phyloP scores from a whole-genome alignment of 1,140 invertebrate species.

The Stegodyphus mimosarum region DNA sequence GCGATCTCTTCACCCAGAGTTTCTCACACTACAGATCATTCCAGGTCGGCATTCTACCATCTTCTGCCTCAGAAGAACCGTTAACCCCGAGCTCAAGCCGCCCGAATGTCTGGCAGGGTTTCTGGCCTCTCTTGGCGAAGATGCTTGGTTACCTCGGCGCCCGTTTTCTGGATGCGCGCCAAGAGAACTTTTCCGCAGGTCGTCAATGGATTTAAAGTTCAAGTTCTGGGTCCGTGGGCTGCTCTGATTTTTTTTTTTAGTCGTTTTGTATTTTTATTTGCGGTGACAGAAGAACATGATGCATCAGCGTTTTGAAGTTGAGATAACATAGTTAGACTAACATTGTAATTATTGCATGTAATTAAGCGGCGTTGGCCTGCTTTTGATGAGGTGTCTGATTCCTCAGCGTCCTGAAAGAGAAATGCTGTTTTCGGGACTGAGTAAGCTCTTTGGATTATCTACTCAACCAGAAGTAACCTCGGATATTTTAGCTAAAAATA shows the following conservation, averaged over 20 bases:
- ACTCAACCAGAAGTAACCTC: too few relatives aligned
- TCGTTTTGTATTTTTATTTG: slow-evolving; percentile 10
- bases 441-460: too few relatives aligned
- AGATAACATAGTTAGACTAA: slow-evolving; percentile 47
- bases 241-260: slow-evolving; percentile 3
- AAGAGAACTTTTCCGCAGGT: not conserved
- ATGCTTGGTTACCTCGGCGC: slow-evolving; percentile 13
- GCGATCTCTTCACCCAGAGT: not conserved
- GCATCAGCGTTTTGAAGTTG: slow-evolving; percentile 4
- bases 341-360: slow-evolving; percentile 41
- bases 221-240: not conserved
- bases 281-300: slow-evolving; percentile 10
- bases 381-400: too few relatives aligned
- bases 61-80: slow-evolving; percentile 20
- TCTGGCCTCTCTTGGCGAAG: slow-evolving; percentile 3
- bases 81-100: slow-evolving; percentile 17
- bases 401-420: too few relatives aligned
- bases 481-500: too few relatives aligned
- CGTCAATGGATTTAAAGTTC: not conserved
- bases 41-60: not conserved
- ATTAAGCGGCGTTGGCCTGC: slow-evolving; percentile 20
- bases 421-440: too few relatives aligned
- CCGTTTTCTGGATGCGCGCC: slow-evolving; percentile 23
- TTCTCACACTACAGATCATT: slow-evolving; percentile 15
- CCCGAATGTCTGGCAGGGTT: slow-evolving; percentile 14